These are phyloP conservation scores for Tragopan temminckii DNA, from an alignment of 2,797 vertebrate genomes.

Conservation along the genomic window DNA sequence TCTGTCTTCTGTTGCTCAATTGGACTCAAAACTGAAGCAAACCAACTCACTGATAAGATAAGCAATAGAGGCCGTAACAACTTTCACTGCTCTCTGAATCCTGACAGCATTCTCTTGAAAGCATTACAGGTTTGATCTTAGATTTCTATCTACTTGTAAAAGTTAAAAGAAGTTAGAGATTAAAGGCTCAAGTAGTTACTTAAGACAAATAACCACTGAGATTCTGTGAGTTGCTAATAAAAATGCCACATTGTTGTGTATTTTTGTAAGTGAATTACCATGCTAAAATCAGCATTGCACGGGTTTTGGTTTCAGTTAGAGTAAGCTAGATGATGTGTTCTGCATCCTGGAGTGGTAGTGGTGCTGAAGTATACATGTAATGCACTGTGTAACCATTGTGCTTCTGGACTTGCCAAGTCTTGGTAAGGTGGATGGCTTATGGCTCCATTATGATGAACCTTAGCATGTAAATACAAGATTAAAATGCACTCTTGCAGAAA, in stretches of 20 bases:
- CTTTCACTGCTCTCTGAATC: background rate
- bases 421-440: background rate
- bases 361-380: background rate
- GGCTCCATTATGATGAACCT: background rate
- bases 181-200: background rate
- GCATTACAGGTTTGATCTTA: accelerated
- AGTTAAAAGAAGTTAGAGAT: no score
- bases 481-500: background rate
- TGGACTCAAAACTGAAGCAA: background rate
- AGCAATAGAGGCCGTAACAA: background rate
- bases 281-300: accelerated
- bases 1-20: background rate
- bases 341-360: background rate
- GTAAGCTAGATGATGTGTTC: background rate
- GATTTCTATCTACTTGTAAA: background rate
- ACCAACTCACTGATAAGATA: background rate
- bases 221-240: background rate
- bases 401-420: background rate
- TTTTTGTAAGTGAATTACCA: background rate
- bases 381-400: background rate
- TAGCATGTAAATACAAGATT: background rate
- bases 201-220: background rate
- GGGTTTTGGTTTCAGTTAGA: accelerated
- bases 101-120: background rate
- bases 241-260: background rate